Conservation (phyloP, 2,797 vertebrate genomes). For the Neostethus bicornis region DNA sequence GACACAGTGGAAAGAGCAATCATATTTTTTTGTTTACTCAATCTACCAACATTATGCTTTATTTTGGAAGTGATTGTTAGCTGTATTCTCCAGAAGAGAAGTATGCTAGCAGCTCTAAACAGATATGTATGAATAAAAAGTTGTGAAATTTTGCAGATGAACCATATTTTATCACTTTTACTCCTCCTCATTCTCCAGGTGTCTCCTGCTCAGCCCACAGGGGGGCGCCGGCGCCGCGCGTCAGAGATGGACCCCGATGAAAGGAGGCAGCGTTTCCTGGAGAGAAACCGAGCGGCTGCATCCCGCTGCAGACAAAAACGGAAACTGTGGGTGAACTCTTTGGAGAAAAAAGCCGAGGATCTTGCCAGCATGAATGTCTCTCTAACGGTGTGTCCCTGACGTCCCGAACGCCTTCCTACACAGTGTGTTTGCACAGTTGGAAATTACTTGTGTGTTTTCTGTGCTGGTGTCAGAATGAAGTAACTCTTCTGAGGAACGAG, state of each 20-base stretch:
- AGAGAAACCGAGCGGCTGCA: constrained; percentile 91
- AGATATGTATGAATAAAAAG: too few relatives aligned
- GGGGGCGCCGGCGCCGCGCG: constrained; percentile 87
- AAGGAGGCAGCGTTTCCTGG: constrained; percentile 91
- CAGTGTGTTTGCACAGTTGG: background rate
- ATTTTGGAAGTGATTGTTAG: background rate
- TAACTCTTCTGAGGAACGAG: constrained; percentile 90
- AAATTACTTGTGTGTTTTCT: constrained; percentile 26
- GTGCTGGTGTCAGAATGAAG: constrained; percentile 84
- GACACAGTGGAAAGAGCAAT: background rate
- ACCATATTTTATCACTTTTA: constrained; percentile 8
- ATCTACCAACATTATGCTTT: background rate
- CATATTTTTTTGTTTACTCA: background rate
- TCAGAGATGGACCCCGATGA: constrained; percentile 94
- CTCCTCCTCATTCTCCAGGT: constrained; percentile 75
- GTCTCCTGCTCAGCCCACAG: constrained; percentile 94
- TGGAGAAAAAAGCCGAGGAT: constrained; percentile 97
- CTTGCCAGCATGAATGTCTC: constrained; percentile 91
- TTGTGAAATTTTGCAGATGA: too few relatives aligned
- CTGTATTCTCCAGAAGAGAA: background rate
- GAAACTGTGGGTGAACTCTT: constrained; percentile 92
- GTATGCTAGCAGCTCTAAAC: too few relatives aligned
- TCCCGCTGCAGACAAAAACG: constrained; percentile 95
- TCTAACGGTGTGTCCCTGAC: constrained; percentile 90
- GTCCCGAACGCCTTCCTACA: too few relatives aligned